A percentile compares a stretch with the other conserved stretches of the same genome.
These are phyloP conservation scores for Nasonia vitripennis DNA, from an alignment of 1,140 invertebrate species.

Conservation along the genomic window DNA sequence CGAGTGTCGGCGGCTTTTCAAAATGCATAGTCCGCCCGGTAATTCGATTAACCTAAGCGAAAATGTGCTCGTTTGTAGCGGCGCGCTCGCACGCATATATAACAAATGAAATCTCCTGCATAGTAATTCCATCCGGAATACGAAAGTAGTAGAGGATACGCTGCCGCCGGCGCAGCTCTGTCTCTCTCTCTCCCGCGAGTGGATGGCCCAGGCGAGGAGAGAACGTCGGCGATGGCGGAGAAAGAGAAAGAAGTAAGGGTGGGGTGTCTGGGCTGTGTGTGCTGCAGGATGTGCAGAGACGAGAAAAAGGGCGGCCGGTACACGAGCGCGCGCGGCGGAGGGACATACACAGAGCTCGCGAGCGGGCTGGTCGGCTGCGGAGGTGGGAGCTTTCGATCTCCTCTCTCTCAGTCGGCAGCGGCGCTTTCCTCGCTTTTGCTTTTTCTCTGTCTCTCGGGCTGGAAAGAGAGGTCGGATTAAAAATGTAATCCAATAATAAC, in stretches of 20 bases:
- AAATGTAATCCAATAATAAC: slow-evolving; percentile 77
- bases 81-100: slow-evolving; percentile 67
- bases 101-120: slow-evolving; percentile 75
- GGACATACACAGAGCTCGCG: no score
- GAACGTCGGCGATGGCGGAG: slow-evolving; percentile 43
- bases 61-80: slow-evolving; percentile 74
- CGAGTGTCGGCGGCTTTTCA: slow-evolving; percentile 67
- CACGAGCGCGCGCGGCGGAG: no score
- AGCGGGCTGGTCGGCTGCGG: slow-evolving; percentile 34
- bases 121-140: slow-evolving; percentile 75
- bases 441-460: slow-evolving; percentile 53
- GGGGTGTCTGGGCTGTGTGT: slow-evolving; percentile 47
- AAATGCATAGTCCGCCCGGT: slow-evolving; percentile 70
- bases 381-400: slow-evolving; percentile 43
- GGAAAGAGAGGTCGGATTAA: slow-evolving; percentile 72
- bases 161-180: slow-evolving; percentile 53
- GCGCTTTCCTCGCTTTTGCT: slow-evolving; percentile 35
- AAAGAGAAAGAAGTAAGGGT: slow-evolving; percentile 45
- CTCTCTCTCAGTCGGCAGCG: background rate
- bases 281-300: slow-evolving; percentile 30
- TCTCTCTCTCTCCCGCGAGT: slow-evolving; percentile 25
- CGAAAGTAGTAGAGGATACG: slow-evolving; percentile 65
- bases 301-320: slow-evolving; percentile 48
- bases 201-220: slow-evolving; percentile 27
- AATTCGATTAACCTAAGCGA: slow-evolving; percentile 74